Evolutionary conservation across 2,113 vertebrate species (phyloP), one percentile per base, ranked within the genome.

Genomic region (Salvelinus namaycush): DNA sequence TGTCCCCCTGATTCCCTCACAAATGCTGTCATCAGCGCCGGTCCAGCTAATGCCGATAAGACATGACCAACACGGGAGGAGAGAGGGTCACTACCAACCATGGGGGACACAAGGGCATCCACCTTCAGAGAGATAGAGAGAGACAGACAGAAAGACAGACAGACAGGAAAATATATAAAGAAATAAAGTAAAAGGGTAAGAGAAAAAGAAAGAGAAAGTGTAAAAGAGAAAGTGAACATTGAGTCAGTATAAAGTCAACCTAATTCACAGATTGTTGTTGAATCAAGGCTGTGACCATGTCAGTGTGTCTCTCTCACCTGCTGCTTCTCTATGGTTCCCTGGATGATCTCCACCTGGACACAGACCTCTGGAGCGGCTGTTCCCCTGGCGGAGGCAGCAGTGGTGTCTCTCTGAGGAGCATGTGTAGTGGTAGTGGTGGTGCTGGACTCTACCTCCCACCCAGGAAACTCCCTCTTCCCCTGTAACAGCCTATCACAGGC

Each of bases 71-170:
- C 59, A 20, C 70, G 80, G 12, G 83, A 79, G 5, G 89, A 88
- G 7, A 71, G 0, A 1, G 85, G 88, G 39, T 86, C 14, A 34
- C 78, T 76, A 14, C 79, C 73, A 5, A 14, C 3, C 83, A 93
- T 87, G 1, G 91, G 90, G 26, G 75, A 86, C 2, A 90, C 86
- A 24, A 93, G 48, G 20, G 5, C 85, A 68, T 92, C 88, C 68
- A 79, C 81, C 92, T 93, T 62, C 20, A 73, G 34, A 16, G 26
- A 8, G 34, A 34, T 5, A 34, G 34, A 26, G 26, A 26, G 26
- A 26, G 26, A 26, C 26, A 34, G 0, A 34, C 34, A 34, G 34
- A 34, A 1, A 34, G 31, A 34, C 1, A 13, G 34, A 18, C 4
- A 13, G 4, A 22, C 0, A 11, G 2, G 5, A 14, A 16, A 7